Base-by-base conservation (phyloP, 2,797 vertebrate species). In the Distichodus sexfasciatus region DNA sequence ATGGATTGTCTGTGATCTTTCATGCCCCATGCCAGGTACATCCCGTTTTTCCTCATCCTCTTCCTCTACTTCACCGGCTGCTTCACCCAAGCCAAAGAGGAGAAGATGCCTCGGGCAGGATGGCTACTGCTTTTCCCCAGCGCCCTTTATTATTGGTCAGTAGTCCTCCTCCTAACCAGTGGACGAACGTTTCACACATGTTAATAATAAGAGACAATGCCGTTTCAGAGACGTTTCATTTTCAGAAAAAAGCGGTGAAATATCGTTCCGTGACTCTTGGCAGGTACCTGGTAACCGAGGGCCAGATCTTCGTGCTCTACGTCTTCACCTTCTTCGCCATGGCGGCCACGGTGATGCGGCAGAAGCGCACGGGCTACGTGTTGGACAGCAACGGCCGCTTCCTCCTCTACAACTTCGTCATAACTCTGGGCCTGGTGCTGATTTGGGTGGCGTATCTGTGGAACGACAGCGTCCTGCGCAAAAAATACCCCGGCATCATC, bases 221-320 rank as follows among this genome's bases (percentile, higher is more conserved):
- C 17, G 2, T 6, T n/a, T 4, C 38, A 41, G 15, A 41, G n/a
- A 14, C 38, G 36, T 38, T 3, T 4, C 2, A 6, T 1, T 43
- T n/a, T 2, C 17, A 6, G n/a, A 43, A 43, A 43, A 8, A 44
- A 44, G 15, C 21, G 6, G 14, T 19, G 6, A 17, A 17, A 17
- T 19, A n/a, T n/a, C 3, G 10, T 44, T 9, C 21, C 6, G 14
- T 48, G 0, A n/a, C 73, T 3, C 74, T 50, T 29, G 69, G 21
- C 60, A 99, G 97, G 97, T 99, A 99, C 67, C 86, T 98, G 64
- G 95, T 97, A 74, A 98, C 96, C 0, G 96, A 99, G 78, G 97
- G 95, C 1, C 97, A 99, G 87, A 98, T 99, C 77, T 94, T 95
- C 67, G 90, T 95, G 74, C 93, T 98, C 55, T 99, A 92, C 89